Percentiles rank a stretch among this genome's conserved stretches.
phyloP scores from a whole-genome alignment of 2,797 vertebrate genomes.

The Meda fulgida region DNA sequence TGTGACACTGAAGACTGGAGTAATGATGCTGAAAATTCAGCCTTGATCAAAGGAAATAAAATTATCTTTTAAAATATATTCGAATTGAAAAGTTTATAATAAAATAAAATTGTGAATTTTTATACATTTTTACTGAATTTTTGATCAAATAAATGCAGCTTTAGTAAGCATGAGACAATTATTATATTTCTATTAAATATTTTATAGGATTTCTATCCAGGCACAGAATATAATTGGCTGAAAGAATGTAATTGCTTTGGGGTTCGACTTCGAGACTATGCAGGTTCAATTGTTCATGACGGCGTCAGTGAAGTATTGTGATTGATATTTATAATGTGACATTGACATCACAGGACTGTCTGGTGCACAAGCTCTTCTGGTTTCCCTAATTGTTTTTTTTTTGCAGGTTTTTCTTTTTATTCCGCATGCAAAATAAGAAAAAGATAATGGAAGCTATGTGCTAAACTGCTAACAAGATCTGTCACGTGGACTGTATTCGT shows the following conservation, averaged over 20 bases:
- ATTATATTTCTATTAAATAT: neutral
- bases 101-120: neutral
- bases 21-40: neutral
- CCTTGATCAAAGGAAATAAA: neutral
- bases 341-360: no score
- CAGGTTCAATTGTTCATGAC: neutral
- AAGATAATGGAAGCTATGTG: neutral
- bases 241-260: neutral
- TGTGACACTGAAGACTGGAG: neutral
- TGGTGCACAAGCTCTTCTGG: neutral
- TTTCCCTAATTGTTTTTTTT: neutral
- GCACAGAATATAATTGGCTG: neutral
- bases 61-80: neutral
- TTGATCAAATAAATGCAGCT: neutral
- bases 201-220: neutral
- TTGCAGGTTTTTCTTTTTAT: neutral
- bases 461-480: neutral
- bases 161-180: neutral
- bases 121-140: no score
- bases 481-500: no score
- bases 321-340: no score
- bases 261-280: neutral
- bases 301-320: neutral
- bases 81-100: neutral
- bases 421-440: neutral